Percentiles rank a stretch among this genome's conserved stretches.
phyloP scores from a whole-genome alignment of 2,888 invertebrate species.

The Phyllotreta striolata region DNA sequence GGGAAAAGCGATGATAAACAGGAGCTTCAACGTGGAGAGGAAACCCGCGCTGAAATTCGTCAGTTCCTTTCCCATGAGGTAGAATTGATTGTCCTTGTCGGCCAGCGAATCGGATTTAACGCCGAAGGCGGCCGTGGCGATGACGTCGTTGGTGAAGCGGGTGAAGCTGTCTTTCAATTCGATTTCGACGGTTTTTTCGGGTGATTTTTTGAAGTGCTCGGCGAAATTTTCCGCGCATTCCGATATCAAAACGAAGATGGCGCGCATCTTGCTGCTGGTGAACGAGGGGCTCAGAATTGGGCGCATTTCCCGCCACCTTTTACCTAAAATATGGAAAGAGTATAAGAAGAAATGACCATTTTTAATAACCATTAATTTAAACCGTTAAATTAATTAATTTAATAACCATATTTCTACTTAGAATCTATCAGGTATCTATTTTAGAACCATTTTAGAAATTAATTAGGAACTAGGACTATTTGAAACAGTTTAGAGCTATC shows the following conservation, averaged over 20 bases:
- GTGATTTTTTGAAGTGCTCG: slow-evolving; percentile 34
- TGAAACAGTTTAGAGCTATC: no score
- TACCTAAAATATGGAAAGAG: slow-evolving; percentile 47
- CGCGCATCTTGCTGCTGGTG: slow-evolving; percentile 52
- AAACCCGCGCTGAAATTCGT: not conserved
- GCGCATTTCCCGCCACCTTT: slow-evolving; percentile 51
- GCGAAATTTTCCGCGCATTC: slow-evolving; percentile 48
- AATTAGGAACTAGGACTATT: no score
- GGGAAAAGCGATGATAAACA: no score
- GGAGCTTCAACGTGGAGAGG: no score
- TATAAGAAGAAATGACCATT: no score
- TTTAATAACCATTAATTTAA: no score
- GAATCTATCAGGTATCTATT: no score
- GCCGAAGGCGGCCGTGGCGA: slow-evolving; percentile 4
- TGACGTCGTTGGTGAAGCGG: not conserved
- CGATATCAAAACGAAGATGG: slow-evolving; percentile 48
- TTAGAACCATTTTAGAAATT: no score
- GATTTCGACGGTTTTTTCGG: slow-evolving; percentile 8
- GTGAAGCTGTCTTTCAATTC: no score
- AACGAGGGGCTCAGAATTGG: slow-evolving; percentile 52
- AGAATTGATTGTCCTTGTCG: slow-evolving; percentile 11
- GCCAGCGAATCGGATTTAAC: slow-evolving; percentile 9
- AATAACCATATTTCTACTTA: no score
- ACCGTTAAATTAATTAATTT: no score
- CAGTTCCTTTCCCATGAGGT: slow-evolving; percentile 2